Evolutionary conservation across 2,113 vertebrate genomes (phyloP), one percentile per base, ranked within the genome.

Genomic region (Xyrauchen texanus): DNA sequence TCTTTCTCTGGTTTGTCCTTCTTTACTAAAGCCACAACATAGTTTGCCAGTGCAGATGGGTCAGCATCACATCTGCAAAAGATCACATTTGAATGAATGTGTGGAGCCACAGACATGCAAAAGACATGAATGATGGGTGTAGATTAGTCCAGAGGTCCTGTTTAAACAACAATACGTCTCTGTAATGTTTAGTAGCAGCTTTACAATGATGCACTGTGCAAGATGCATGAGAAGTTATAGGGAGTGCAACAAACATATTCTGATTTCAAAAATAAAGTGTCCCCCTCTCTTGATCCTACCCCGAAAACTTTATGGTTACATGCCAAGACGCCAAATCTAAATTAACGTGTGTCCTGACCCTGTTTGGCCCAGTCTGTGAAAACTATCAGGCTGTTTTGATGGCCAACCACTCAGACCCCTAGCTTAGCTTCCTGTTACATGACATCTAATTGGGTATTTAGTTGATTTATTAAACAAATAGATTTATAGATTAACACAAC

Each of bases 1-100:
- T 99, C 98, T 84, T 98, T 98, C 90, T 99, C 96, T 0, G 96
- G 93, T 91, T 99, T 99, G 90, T 99, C 98, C 75, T 99, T 99
- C 91, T 98, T 98, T 66, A 99, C 98, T 87, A 99, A 90, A 0
- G 98, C 98, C 89, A 99, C 97, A n/a, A 99, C 98, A 86, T 99
- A 99, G 89, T 99, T 99, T 83, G 98, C 98, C 88, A 99, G 90
- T 76, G 97, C 97, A 52, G 96, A 96, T 12, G 98, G 98, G 85
- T 99, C 98, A 66, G 98, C 98, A n/a, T 99, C 97, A 91, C 98
- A 99, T 94, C 98, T 99, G 60, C 3, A 0, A 79, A 79, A 86
- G 47, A 73, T 7, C 61, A 52, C 46, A 69, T 3, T 45, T 15
- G 45, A 4, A 60, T 10, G n/a, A 3, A 60, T 47, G 58, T 49